phyloP scores from a whole-genome alignment of 2,797 vertebrate genomes.

The Myiothlypis coronata region DNA sequence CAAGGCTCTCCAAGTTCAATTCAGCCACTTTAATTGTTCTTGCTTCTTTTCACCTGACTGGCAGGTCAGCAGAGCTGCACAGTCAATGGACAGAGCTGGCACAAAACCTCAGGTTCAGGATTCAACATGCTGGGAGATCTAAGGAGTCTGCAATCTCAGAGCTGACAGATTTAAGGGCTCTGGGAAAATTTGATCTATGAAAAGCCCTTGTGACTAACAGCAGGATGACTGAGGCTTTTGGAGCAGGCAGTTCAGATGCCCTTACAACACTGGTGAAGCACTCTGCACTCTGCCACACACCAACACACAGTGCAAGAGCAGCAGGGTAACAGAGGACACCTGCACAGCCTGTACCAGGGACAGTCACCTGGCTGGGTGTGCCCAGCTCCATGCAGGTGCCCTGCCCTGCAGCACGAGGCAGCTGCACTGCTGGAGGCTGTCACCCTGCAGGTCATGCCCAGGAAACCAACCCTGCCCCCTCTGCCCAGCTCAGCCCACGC shows the following conservation, averaged over 20 bases:
- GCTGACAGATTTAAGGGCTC: background rate
- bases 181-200: fast-evolving
- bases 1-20: background rate
- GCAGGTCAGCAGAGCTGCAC: background rate
- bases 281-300: background rate
- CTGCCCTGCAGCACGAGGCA: background rate
- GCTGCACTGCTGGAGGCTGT: background rate
- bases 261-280: fast-evolving
- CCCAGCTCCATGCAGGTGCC: background rate
- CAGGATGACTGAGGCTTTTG: background rate
- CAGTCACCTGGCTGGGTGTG: background rate
- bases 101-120: background rate
- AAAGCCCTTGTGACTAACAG: background rate
- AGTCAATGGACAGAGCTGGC: background rate
- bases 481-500: background rate
- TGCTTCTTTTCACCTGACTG: background rate
- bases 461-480: background rate
- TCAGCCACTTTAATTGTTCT: background rate
- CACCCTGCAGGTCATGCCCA: background rate
- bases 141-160: background rate
- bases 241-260: background rate
- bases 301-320: background rate
- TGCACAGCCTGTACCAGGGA: background rate
- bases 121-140: background rate
- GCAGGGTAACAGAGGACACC: background rate